A percentile compares a stretch with the other conserved stretches of the same genome.
phyloP scores from a whole-genome alignment of 2,113 vertebrate genomes.

The Platycercus adscitus region DNA sequence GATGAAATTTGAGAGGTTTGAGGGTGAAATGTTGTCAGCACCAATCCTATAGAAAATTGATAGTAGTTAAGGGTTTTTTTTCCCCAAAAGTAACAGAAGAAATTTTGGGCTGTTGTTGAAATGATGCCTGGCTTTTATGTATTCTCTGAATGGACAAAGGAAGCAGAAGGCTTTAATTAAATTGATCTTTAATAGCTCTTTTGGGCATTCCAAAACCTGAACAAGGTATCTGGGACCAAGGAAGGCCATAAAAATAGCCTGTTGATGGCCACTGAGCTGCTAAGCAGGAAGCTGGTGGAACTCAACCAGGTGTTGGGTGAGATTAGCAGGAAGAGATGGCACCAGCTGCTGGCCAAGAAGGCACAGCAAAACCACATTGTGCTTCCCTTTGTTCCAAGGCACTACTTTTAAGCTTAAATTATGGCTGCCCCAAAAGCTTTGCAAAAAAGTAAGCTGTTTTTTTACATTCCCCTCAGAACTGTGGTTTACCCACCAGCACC shows the following conservation, averaged over 20 bases:
- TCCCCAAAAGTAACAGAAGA: neutral
- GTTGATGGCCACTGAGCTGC: neutral
- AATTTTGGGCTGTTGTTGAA: neutral
- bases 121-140: neutral
- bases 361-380: rapidly evolving
- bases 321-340: neutral
- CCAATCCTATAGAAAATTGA: neutral
- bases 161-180: neutral
- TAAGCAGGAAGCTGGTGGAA: neutral
- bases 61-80: neutral
- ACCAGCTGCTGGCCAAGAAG: rapidly evolving
- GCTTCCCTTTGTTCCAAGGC: neutral
- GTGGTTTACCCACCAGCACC: neutral
- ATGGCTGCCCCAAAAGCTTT: neutral
- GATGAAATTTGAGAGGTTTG: neutral
- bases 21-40: neutral
- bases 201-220: neutral
- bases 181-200: neutral
- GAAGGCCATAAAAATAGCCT: neutral
- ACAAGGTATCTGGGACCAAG: rapidly evolving
- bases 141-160: neutral
- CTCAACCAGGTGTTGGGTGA: rapidly evolving
- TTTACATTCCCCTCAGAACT: neutral
- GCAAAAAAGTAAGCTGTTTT: rapidly evolving
- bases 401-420: rapidly evolving